These are phyloP conservation scores for Trichonephila clavipes DNA, from an alignment of 1,140 invertebrate species.

Conservation along the genomic window DNA sequence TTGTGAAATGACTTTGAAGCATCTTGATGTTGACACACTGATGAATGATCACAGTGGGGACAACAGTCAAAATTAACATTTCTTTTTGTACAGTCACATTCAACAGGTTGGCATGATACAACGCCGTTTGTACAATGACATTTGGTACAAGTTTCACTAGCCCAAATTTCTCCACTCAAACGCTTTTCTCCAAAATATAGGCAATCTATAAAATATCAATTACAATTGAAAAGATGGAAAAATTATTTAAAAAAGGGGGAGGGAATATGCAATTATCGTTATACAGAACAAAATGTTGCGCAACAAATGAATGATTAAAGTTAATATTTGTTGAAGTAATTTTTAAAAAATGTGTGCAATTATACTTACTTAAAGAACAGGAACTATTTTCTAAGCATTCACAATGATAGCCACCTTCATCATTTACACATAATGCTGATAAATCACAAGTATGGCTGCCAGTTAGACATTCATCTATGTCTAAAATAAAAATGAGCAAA, in stretches of 20 bases:
- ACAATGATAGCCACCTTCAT: slow-evolving; percentile 92
- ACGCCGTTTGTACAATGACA: slow-evolving; percentile 77
- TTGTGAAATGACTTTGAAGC: slow-evolving; percentile 72
- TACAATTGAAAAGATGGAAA: neutral
- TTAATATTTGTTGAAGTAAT: neutral
- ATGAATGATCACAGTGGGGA: slow-evolving; percentile 77
- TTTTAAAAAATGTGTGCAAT: neutral
- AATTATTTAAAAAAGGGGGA: neutral
- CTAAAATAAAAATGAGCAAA: slow-evolving; percentile 81
- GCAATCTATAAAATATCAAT: slow-evolving; percentile 82
- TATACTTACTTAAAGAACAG: slow-evolving; percentile 75
- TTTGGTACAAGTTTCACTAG: slow-evolving; percentile 81
- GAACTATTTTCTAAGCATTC: slow-evolving; percentile 86
- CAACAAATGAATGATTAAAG: neutral
- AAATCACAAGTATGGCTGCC: slow-evolving; percentile 89
- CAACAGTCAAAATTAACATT: slow-evolving; percentile 77
- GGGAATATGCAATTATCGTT: neutral
- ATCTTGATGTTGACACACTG: slow-evolving; percentile 77
- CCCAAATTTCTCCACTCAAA: slow-evolving; percentile 83
- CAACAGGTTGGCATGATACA: slow-evolving; percentile 67
- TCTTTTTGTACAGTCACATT: slow-evolving; percentile 77
- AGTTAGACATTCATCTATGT: slow-evolving; percentile 92
- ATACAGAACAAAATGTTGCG: too few species aligned
- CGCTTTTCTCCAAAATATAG: slow-evolving; percentile 84
- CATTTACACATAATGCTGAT: slow-evolving; percentile 90